Evolutionary conservation across 2,888 invertebrate genomes (phyloP).

Genomic region (Tanytarsus gracilentus): DNA sequence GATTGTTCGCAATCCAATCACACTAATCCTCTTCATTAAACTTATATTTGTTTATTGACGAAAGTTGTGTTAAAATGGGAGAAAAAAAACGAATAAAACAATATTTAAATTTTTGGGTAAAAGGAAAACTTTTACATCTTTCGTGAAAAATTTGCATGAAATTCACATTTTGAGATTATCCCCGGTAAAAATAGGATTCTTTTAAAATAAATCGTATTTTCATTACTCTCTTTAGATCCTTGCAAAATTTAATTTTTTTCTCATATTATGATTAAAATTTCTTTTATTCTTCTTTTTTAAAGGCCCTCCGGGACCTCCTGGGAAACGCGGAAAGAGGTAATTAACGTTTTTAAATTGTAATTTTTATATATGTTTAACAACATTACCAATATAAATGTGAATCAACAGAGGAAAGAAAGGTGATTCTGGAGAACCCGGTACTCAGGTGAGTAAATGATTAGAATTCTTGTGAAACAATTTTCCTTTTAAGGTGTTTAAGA

Average conservation of each 20-base stretch:
- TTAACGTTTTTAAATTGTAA: not conserved
- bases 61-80: not conserved
- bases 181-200: not conserved
- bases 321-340: constrained; percentile 72
- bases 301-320: constrained; percentile 76
- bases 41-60: no score
- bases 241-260: no score
- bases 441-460: constrained; percentile 55
- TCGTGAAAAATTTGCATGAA: constrained; percentile 18
- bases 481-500: no score
- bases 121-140: no score
- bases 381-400: not conserved
- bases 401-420: constrained; percentile 64
- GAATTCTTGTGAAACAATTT: not conserved
- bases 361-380: not conserved
- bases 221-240: constrained; percentile 13
- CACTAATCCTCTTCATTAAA: no score
- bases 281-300: constrained; percentile 40
- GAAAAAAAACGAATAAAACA: no score
- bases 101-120: no score
- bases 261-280: not conserved
- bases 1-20: no score
- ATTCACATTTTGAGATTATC: constrained; percentile 23
- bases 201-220: constrained; percentile 6
- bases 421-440: constrained; percentile 69